Conservation (phyloP, 1,140 invertebrate species). For the Philaenus spumarius region DNA sequence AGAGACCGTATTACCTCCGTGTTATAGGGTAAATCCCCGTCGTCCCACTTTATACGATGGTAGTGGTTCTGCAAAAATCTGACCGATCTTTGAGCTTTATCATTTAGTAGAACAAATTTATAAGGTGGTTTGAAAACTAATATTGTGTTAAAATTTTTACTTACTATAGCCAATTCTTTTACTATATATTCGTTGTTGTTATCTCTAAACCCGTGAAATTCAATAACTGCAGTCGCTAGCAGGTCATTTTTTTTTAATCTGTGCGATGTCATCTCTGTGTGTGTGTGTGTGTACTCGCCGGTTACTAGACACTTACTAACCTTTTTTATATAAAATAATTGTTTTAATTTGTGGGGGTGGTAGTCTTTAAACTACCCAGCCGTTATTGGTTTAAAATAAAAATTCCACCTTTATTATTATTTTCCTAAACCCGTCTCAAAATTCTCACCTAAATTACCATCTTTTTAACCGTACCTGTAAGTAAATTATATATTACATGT, state of each 20-base stretch:
- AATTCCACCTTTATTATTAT: not conserved
- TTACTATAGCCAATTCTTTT: not conserved
- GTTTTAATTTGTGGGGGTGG: not conserved
- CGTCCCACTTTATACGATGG: not conserved
- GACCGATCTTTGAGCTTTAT: not conserved
- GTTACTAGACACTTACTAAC: not conserved
- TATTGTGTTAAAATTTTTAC: not conserved
- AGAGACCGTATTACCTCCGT: not conserved
- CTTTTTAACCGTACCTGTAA: not conserved
- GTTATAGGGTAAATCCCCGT: not conserved
- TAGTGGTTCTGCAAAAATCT: not conserved
- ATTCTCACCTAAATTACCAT: not conserved
- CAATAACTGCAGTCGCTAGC: not conserved
- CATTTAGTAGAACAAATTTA: not conserved
- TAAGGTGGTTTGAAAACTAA: not conserved
- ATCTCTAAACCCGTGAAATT: constrained; percentile 2
- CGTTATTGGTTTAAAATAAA: not conserved
- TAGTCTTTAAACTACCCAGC: not conserved
- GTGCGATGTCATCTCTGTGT: not conserved
- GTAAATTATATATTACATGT: not conserved
- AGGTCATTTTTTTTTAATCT: not conserved
- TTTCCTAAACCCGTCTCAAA: too few relatives aligned
- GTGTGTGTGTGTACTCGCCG: not conserved
- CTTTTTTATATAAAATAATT: not conserved
- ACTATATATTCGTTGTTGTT: not conserved